These are phyloP conservation scores for Periparus ater DNA, from an alignment of 2,797 vertebrate species.

Conservation along the genomic window DNA sequence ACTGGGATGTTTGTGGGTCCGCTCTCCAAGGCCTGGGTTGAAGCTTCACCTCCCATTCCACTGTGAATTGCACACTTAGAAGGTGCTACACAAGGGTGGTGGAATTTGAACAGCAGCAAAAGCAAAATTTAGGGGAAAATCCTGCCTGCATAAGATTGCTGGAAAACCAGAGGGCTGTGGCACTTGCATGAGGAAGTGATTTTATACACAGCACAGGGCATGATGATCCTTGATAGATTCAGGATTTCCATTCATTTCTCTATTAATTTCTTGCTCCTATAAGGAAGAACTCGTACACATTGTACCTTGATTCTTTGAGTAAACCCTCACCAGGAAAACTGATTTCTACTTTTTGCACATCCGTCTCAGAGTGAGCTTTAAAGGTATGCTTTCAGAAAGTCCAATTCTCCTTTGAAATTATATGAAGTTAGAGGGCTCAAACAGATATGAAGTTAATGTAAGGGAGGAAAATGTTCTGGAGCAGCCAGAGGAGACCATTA, in stretches of 20 bases:
- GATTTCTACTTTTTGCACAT: background rate
- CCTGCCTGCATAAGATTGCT: accelerated
- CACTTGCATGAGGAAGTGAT: background rate
- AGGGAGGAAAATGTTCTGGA: background rate
- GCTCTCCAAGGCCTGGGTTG: accelerated
- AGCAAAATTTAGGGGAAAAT: background rate
- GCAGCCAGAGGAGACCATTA: background rate
- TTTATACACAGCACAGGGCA: background rate
- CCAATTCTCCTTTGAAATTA: background rate
- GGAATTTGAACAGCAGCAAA: background rate
- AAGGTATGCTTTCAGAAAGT: background rate
- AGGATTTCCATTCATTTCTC: background rate
- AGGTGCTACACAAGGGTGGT: background rate
- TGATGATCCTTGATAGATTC: background rate
- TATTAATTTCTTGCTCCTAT: background rate
- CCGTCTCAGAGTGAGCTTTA: background rate
- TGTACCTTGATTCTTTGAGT: background rate
- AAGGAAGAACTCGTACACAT: background rate
- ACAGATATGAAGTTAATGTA: background rate
- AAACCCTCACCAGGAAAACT: background rate
- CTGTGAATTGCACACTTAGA: background rate
- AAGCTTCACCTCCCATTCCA: background rate
- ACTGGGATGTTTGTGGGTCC: background rate
- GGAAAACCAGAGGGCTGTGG: background rate
- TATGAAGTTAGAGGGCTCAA: background rate